phyloP scores from a whole-genome alignment of 2,797 vertebrate species.

The Poliocrania exsul region DNA sequence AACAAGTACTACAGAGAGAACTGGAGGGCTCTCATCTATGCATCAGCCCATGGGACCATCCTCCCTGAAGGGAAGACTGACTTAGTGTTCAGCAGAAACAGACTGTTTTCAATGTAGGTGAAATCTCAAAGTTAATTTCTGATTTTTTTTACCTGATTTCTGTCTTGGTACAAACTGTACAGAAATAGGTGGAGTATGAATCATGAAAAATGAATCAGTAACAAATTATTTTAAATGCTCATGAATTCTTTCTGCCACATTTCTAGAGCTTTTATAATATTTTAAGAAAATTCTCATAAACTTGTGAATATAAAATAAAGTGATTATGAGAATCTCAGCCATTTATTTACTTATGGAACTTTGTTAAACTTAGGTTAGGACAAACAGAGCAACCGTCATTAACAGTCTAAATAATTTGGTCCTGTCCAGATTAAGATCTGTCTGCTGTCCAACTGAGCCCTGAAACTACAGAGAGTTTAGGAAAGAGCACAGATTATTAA shows the following conservation, averaged over 20 bases:
- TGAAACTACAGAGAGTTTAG: not conserved
- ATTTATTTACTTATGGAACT: not conserved
- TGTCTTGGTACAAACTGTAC: not conserved
- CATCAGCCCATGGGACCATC: not conserved
- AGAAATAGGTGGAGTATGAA: not conserved
- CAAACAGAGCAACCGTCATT: not conserved
- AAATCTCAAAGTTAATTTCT: not conserved
- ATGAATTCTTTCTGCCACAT: not conserved
- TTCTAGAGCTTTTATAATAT: not conserved
- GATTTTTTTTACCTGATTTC: not conserved
- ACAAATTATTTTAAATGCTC: not conserved
- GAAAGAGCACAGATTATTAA: not conserved
- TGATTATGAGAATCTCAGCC: not conserved
- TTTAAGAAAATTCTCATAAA: not conserved
- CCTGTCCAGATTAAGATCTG: not conserved
- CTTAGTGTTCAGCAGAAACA: not conserved
- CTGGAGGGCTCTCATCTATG: not conserved
- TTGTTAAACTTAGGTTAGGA: not conserved
- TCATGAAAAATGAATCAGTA: not conserved
- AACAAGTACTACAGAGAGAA: not conserved
- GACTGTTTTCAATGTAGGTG: not conserved
- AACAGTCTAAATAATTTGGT: not conserved
- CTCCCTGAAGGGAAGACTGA: not conserved
- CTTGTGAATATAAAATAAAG: not conserved
- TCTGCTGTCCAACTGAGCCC: not conserved